Percentiles rank a stretch among this genome's conserved stretches.
Evolutionary conservation across 2,888 invertebrate species (phyloP).

Genomic region (Papilio elwesi): DNA sequence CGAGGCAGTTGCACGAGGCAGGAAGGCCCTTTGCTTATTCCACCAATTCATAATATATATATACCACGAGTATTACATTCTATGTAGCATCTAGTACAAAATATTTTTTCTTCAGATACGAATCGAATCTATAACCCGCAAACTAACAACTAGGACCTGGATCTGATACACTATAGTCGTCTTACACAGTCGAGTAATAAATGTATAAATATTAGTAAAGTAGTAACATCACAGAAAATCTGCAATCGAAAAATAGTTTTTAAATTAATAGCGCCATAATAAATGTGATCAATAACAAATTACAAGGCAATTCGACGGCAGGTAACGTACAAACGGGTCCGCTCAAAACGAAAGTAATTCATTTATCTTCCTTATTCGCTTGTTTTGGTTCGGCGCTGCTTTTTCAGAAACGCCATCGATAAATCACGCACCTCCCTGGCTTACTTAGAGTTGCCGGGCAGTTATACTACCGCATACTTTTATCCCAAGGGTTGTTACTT

Average conservation of each 20-base stretch:
- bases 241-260: background rate
- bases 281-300: slow-evolving; percentile 34
- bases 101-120: background rate
- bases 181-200: background rate
- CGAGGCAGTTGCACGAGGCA: too few species aligned
- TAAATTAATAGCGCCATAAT: slow-evolving; percentile 20
- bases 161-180: too few species aligned
- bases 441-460: slow-evolving; percentile 60
- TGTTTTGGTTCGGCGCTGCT: slow-evolving; percentile 69
- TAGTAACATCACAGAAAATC: too few species aligned
- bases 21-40: too few species aligned
- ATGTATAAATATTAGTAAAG: background rate
- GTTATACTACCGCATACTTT: slow-evolving; percentile 52
- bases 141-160: background rate
- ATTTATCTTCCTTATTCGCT: slow-evolving; percentile 78
- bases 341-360: slow-evolving; percentile 70
- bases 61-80: too few species aligned
- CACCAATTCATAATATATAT: too few species aligned
- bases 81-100: background rate
- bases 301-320: slow-evolving; percentile 28
- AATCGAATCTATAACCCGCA: background rate
- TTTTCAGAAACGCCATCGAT: slow-evolving; percentile 71
- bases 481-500: slow-evolving; percentile 63
- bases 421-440: slow-evolving; percentile 76
- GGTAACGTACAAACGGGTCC: slow-evolving; percentile 39